phyloP scores from a whole-genome alignment of 2,888 invertebrate genomes.

The Agelastica alni region DNA sequence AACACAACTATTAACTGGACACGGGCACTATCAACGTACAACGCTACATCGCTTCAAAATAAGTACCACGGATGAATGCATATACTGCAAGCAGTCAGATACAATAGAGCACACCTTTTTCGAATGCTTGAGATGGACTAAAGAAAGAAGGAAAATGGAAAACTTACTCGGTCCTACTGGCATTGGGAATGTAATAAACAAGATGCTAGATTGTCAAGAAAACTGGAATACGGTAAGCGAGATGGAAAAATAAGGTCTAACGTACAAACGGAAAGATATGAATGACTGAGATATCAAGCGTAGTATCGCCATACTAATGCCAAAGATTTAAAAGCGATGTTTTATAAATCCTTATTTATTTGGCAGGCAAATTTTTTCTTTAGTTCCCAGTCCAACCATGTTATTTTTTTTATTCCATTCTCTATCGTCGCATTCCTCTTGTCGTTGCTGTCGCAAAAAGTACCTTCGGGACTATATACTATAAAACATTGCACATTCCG shows the following conservation, averaged over 20 bases:
- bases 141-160: background rate
- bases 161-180: background rate
- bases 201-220: background rate
- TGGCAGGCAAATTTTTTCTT: no score
- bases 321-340: no score
- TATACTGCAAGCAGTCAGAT: conserved; percentile 3
- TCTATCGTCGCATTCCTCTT: background rate
- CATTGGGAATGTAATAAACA: background rate
- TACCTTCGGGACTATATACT: conserved; percentile 10
- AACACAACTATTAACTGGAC: background rate
- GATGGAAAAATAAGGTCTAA: no score
- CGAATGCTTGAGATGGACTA: conserved; percentile 3
- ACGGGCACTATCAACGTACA: background rate
- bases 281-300: conserved; percentile 7
- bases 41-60: background rate
- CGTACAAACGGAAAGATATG: background rate
- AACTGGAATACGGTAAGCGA: background rate
- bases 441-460: conserved; percentile 1
- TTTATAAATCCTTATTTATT: no score
- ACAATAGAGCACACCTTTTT: conserved; percentile 7
- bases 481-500: conserved; percentile 33
- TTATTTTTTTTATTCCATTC: background rate
- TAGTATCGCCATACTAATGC: no score
- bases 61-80: background rate
- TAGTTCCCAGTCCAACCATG: conserved; percentile 2